Base-by-base conservation (phyloP, 2,797 vertebrate genomes). In the Sternarchorhynchus goeldii region DNA sequence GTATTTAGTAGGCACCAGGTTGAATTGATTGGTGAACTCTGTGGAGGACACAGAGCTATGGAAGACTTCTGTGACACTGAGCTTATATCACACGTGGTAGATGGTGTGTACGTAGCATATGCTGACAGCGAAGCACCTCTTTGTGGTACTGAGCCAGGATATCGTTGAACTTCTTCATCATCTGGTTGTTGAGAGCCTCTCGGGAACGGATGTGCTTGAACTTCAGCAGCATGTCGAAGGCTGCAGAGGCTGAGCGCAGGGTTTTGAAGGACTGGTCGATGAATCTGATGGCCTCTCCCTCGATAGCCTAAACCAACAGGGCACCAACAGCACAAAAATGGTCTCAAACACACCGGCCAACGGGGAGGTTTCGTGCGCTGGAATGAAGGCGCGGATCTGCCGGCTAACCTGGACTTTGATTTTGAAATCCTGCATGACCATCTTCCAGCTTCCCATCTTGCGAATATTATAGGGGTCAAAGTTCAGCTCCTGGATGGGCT, bases 181-280 rank as follows among this genome's bases (percentile, higher is more conserved):
- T 86, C 82, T 97, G 94, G 20, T 91, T 93, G 57, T 92, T 94
- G 84, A 99, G 87, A 16, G 90, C 85, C 70, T 98, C 92, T 86
- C 93, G 93, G 21, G 90, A 94, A 71, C 88, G 91, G 68, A 96
- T 94, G 73, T 93, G 90, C 86, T 95, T 95, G 82, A 97, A 97
- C 74, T 96, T 97, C 55, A 95, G 82, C 53, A 99, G 89, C 94
- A 98, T 92, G 76, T 96, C 93, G 82, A 99, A 96, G 0, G 96
- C 96, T 8, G 92, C 91, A 39, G 95, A 92, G 3, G 97, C 95
- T 0, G 96, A 99, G 12, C 94, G 94, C 66, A 97, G 94, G 0
- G 87, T 94, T 87, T 93, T 96, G 85, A 98, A 99, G 65, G 95
- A 97, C 81, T 95, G 91, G 31, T 99, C 94, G 6, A 99, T 94